Conservation (phyloP, 2,888 invertebrate genomes). For the Eupithecia subfuscata region DNA sequence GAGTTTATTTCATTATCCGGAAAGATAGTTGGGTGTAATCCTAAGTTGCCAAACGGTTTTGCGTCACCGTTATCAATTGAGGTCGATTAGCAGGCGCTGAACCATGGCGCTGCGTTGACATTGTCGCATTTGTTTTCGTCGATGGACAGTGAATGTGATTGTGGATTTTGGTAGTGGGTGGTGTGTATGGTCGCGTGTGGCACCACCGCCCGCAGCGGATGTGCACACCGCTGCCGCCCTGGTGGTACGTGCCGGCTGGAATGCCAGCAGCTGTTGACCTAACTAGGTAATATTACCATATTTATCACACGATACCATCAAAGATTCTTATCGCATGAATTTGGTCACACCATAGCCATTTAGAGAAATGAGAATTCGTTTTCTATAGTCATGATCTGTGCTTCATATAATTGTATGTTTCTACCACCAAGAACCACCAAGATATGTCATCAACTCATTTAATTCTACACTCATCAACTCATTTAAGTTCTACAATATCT, state of each 20-base stretch:
- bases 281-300: conserved; percentile 70
- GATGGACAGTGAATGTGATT: conserved; percentile 72
- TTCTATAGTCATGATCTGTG: background rate
- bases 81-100: conserved; percentile 69
- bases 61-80: conserved; percentile 72
- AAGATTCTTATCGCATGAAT: conserved; percentile 4
- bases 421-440: background rate
- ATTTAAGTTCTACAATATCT: conserved; percentile 11
- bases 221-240: conserved; percentile 79
- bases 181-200: conserved; percentile 60
- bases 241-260: conserved; percentile 79
- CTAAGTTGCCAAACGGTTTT: conserved; percentile 67
- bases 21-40: conserved; percentile 57
- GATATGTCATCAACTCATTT: background rate
- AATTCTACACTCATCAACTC: background rate
- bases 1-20: conserved; percentile 64
- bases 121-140: conserved; percentile 60
- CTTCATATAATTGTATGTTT: background rate
- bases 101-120: conserved; percentile 78
- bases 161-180: conserved; percentile 53
- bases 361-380: background rate
- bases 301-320: conserved; percentile 31
- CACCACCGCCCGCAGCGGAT: conserved; percentile 75
- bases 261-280: conserved; percentile 84
- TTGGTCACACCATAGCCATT: background rate